Evolutionary conservation across 1,140 invertebrate species (phyloP).

Genomic region (Drosophila bocki): DNA sequence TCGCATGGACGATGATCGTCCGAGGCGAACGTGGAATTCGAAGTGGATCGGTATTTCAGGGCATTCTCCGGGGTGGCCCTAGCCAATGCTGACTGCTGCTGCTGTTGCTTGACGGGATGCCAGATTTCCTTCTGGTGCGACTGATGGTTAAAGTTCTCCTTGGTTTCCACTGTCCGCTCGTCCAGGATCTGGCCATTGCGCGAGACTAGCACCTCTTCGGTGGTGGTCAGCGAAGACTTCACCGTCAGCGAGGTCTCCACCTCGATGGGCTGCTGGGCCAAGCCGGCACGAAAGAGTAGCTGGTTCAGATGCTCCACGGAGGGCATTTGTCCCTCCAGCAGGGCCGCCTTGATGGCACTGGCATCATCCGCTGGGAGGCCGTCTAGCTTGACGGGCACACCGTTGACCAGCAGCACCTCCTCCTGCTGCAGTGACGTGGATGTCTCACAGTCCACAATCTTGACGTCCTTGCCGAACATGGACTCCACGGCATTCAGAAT

Average conservation of each 20-base stretch:
- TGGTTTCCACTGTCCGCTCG: constrained; percentile 90
- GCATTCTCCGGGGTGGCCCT: constrained; percentile 68
- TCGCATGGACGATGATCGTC: constrained; percentile 33
- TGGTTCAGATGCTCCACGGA: constrained; percentile 91
- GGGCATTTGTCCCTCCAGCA: constrained; percentile 90
- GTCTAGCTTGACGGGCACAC: constrained; percentile 89
- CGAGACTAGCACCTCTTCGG: constrained; percentile 90
- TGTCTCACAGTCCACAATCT: constrained; percentile 91
- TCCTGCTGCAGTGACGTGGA: constrained; percentile 90
- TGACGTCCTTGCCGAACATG: constrained; percentile 90
- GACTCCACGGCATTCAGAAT: constrained; percentile 92
- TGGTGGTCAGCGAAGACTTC: constrained; percentile 90
- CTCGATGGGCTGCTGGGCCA: constrained; percentile 89
- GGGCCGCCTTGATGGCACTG: constrained; percentile 89
- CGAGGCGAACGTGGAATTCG: constrained; percentile 65
- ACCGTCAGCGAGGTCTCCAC: constrained; percentile 91
- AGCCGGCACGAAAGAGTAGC: constrained; percentile 89
- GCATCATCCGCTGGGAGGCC: constrained; percentile 87
- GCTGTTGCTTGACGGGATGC: constrained; percentile 86
- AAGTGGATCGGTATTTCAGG: constrained; percentile 59
- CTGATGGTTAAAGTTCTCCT: constrained; percentile 90
- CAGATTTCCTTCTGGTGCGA: constrained; percentile 90
- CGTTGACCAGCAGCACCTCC: constrained; percentile 91
- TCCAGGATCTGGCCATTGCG: constrained; percentile 90
- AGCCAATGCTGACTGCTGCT: constrained; percentile 40